Evolutionary conservation across 2,888 invertebrate genomes (phyloP).

Genomic region (Acrobasis suavella): DNA sequence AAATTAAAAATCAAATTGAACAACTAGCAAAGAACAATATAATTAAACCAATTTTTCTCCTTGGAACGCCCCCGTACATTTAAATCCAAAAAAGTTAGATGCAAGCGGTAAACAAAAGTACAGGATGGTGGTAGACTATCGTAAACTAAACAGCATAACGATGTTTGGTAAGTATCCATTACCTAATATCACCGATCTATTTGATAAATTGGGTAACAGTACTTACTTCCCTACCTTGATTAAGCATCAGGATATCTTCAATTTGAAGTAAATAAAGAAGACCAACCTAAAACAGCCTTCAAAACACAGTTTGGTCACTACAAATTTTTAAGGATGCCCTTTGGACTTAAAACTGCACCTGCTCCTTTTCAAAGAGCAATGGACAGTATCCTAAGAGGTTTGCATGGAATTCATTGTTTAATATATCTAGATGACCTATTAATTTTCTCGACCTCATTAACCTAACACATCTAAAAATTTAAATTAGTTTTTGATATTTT

Average conservation of each 20-base stretch:
- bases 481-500: background rate
- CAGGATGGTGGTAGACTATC: background rate
- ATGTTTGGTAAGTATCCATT: background rate
- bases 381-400: background rate
- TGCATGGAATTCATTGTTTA: background rate
- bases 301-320: background rate
- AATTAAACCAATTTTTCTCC: background rate
- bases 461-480: background rate
- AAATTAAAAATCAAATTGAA: background rate
- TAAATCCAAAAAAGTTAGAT: background rate
- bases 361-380: background rate
- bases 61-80: background rate
- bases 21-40: background rate
- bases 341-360: background rate
- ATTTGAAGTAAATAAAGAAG: background rate
- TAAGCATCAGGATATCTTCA: background rate
- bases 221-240: background rate
- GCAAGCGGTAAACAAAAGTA: background rate
- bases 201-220: background rate
- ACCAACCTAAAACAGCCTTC: background rate
- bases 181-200: background rate
- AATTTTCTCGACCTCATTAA: background rate
- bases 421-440: background rate
- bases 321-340: background rate
- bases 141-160: background rate